phyloP scores from a whole-genome alignment of 2,797 vertebrate genomes.

The Acrocephalus scirpaceus region DNA sequence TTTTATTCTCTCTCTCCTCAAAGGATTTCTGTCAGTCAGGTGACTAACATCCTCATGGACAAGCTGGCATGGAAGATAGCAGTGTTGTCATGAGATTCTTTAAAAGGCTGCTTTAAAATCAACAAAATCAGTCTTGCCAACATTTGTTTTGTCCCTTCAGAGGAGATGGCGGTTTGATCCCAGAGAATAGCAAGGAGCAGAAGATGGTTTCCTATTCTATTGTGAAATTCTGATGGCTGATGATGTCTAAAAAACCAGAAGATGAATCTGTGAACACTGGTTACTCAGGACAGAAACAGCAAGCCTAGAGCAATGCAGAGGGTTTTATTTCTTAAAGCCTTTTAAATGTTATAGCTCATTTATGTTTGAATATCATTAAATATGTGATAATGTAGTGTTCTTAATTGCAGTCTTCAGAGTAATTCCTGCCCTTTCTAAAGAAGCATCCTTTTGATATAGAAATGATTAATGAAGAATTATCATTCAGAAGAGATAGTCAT shows the following conservation, averaged over 20 bases:
- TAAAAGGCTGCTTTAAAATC: background rate
- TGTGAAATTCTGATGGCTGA: background rate
- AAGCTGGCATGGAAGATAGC: background rate
- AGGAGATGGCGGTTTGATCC: accelerated
- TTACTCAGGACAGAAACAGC: background rate
- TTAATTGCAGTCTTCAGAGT: slow-evolving; percentile 37
- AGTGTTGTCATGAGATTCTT: background rate
- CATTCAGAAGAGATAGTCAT: background rate
- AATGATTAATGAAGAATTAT: slow-evolving; percentile 47
- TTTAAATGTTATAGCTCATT: slow-evolving; percentile 37
- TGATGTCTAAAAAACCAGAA: background rate
- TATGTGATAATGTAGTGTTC: slow-evolving; percentile 30
- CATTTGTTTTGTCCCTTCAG: background rate
- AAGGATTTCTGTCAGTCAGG: background rate
- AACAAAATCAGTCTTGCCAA: background rate
- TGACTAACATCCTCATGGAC: background rate
- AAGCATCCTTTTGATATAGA: background rate
- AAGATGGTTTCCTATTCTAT: background rate
- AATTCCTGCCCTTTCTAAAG: slow-evolving; percentile 31
- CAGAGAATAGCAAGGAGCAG: background rate
- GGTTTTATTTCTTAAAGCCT: slow-evolving; percentile 16
- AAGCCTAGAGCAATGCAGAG: background rate
- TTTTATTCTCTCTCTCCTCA: background rate
- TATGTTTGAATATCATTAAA: slow-evolving; percentile 29
- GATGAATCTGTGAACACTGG: background rate